A percentile compares a stretch with the other conserved stretches of the same genome.
Evolutionary conservation across 2,797 vertebrate species (phyloP).

Genomic region (Phaenicophaeus curvirostris): DNA sequence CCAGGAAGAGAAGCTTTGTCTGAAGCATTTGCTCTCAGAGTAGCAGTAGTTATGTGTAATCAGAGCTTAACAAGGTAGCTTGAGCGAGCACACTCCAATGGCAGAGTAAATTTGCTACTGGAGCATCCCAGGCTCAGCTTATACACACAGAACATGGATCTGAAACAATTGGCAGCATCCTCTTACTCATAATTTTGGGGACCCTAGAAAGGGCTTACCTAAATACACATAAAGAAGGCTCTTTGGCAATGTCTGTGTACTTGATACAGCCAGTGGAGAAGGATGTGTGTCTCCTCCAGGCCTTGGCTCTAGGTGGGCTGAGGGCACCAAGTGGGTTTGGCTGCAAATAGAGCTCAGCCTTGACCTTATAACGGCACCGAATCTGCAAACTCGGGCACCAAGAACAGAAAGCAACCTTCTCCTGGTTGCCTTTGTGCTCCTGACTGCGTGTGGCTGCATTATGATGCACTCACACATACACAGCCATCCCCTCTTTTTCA

Average conservation of each 20-base stretch:
- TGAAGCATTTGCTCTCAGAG: fast-evolving
- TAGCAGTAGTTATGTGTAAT: neutral
- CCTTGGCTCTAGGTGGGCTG: fast-evolving
- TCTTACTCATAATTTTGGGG: neutral
- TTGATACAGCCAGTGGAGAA: neutral
- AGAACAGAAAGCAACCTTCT: neutral
- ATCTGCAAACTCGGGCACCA: neutral
- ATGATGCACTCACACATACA: neutral
- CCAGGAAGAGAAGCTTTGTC: neutral
- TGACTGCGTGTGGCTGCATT: fast-evolving
- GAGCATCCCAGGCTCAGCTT: neutral
- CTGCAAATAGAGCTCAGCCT: neutral
- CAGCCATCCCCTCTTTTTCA: neutral
- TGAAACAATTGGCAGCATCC: neutral
- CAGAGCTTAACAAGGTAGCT: neutral
- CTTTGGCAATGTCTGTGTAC: neutral
- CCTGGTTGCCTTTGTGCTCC: neutral
- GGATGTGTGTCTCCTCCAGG: neutral
- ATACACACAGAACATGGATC: neutral
- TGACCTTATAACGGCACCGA: neutral
- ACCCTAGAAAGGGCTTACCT: neutral
- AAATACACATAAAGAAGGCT: neutral
- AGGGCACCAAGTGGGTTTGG: neutral
- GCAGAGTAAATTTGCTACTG: fast-evolving
- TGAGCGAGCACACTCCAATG: fast-evolving